Evolutionary conservation across 2,797 vertebrate species (phyloP), one percentile per base, ranked within the genome.

Genomic region (Peromyscus melanophrys): DNA sequence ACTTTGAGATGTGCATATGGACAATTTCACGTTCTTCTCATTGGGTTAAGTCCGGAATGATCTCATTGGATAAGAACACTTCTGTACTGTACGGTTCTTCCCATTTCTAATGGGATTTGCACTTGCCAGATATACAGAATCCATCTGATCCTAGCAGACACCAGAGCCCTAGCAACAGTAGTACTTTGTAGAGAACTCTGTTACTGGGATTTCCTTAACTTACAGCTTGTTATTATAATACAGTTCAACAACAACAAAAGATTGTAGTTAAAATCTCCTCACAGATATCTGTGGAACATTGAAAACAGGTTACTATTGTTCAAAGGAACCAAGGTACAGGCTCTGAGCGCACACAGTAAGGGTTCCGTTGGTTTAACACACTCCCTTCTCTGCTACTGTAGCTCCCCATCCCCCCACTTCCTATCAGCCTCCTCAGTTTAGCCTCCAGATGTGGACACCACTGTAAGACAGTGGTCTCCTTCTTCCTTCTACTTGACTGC

Each of bases 201-300:
- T 97, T 98, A 97, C 95, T 98, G 92, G 98, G 97, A 55, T 80
- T 97, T 95, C 89, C 98, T 98, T 98, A 94, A 96, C 96, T 95
- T 96, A 97, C 96, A 90, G 21, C 67, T 4, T 75, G 89, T 97
- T 97, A 96, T 97, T 97, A 96, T 97, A 96, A 97, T 78, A 96
- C 89, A 98, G 98, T 96, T 96, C 96, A 98, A 98, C 91, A 86
- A 94, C 27, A 63, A 92, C 46, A 52, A 46, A 69, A 52, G 40
- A 63, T 93, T 94, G 96, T 96, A 94, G 97, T 96, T 96, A 83
- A 40, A 95, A 89, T 97, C 98, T 98, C 90, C 95, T 97, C 96
- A 94, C 34, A 97, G 97, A 78, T 95, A 59, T 73, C 49, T 90
- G 21, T 23, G 27, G 13, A 59, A 65, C 19, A 61, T 14, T 65